Conservation (phyloP, 2,888 invertebrate genomes). For the Phortica okadai region DNA sequence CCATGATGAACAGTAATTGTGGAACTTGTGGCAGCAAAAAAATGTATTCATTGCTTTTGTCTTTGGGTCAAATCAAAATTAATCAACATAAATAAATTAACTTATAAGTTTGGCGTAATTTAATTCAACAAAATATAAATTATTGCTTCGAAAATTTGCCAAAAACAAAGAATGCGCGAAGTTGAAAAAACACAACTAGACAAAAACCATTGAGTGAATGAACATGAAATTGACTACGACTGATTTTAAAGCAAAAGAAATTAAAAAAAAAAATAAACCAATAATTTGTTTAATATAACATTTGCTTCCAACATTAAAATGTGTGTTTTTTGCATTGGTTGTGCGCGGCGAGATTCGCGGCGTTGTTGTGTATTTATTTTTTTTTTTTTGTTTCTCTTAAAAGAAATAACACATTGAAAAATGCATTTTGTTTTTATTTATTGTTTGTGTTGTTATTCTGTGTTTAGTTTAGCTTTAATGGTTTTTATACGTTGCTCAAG, state of each 20-base stretch:
- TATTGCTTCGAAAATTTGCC: no score
- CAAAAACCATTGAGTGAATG: no score
- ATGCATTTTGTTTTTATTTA: conserved; percentile 8
- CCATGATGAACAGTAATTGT: conserved; percentile 68
- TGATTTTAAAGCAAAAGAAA: no score
- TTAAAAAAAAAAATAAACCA: no score
- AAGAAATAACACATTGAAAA: conserved; percentile 2
- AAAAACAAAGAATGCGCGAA: no score
- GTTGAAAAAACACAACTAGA: no score
- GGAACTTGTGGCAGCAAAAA: background rate
- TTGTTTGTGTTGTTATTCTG: conserved; percentile 35
- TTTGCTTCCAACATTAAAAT: no score
- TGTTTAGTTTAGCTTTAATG: background rate
- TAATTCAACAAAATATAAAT: no score
- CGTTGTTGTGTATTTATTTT: conserved; percentile 13
- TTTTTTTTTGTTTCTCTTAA: conserved; percentile 43
- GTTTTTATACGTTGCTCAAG: conserved; percentile 18
- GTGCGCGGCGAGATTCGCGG: background rate
- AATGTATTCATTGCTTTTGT: conserved; percentile 38
- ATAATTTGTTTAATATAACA: no score
- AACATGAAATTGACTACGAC: no score
- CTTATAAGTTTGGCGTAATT: no score
- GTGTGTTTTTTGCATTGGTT: background rate
- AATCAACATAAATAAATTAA: background rate
- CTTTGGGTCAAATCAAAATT: background rate